Base-by-base conservation (phyloP, 2,888 invertebrate genomes). In the Phoenoteleia sp. region DNA sequence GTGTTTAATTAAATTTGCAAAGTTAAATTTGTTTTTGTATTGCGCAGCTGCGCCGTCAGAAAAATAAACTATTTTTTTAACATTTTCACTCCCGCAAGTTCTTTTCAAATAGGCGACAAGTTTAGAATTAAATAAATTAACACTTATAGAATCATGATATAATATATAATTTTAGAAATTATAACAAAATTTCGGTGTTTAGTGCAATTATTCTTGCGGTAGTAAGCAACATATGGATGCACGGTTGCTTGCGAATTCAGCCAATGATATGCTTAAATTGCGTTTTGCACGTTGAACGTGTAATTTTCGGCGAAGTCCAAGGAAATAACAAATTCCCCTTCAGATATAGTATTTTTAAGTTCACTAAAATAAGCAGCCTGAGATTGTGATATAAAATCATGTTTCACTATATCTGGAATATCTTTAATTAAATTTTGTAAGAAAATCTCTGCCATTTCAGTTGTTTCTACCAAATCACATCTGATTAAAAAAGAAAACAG, bases 11-110 rank as follows among this genome's bases (percentile, higher is more conserved):
- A 83, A 25, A 54, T 84, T 86, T 1, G 64, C 42, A 17, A 83
- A 54, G 69, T 81, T 80, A 47, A 47, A 71, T 15, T 47, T 75
- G n/a, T n/a, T n/a, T n/a, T n/a, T n/a, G n/a, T 75, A 85, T 19
- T 74, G 85, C 36, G 75, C 62, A 6, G 67, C 62, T 0, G 86
- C 74, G 7, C 83, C 83, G 52, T 86, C 83, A 11, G 86, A 81
- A 67, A 76, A 76, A 33, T 80, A 75, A 19, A 49, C 29, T 25
- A 77, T 64, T 77, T 84, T 84, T 25, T 27, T 45, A 25, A 81
- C 33, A 58, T 76, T 76, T 13, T 33, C 15, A 54, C 42, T 9
- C 15, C 56, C 39, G 23, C 13, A 56, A 15, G 27, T 47, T 13
- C 13, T n/a, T 47, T 64, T 64, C 21, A 62, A 62, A 17, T 25